phyloP scores from a whole-genome alignment of 2,113 vertebrate species.

The Anguilla japonica region DNA sequence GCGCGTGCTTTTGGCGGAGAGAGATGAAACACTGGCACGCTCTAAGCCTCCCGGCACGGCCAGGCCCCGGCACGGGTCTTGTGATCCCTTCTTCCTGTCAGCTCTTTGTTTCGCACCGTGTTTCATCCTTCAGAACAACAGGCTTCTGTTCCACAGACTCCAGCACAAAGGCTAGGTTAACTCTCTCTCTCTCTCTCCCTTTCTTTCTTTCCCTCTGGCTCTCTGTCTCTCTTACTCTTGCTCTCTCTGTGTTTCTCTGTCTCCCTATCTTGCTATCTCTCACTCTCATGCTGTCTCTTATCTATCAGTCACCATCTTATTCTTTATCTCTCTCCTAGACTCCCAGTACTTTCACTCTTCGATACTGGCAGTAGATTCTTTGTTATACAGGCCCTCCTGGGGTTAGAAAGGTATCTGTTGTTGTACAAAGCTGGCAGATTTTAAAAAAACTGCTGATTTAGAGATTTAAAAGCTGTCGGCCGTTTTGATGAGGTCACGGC shows the following conservation, averaged over 20 bases:
- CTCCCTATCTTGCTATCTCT: background rate
- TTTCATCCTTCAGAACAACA: conserved; percentile 6
- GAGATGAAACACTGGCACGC: conserved; percentile 56
- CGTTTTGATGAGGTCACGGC: conserved; percentile 41
- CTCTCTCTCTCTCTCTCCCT: conserved; percentile 21
- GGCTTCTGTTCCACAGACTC: background rate
- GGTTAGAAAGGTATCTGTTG: background rate
- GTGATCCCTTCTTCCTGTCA: conserved; percentile 33
- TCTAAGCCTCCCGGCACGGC: conserved; percentile 41
- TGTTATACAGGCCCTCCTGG: background rate
- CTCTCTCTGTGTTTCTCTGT: background rate
- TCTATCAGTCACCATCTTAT: background rate
- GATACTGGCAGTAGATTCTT: background rate
- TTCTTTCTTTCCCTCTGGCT: background rate
- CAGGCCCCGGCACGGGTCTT: conserved; percentile 25
- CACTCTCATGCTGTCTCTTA: background rate
- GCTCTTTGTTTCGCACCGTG: conserved; percentile 33
- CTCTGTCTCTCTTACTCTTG: background rate
- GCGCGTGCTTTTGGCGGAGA: conserved; percentile 50
- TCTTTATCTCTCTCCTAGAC: background rate
- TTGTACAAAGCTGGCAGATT: background rate
- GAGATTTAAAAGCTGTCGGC: conserved; percentile 34
- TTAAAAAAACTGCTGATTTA: conserved; percentile 8
- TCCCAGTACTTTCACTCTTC: background rate
- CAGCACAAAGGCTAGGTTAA: conserved; percentile 26